Percentiles rank a stretch among this genome's conserved stretches.
Conservation (phyloP, 2,888 invertebrate species). For the Temnothorax rugatulus region DNA sequence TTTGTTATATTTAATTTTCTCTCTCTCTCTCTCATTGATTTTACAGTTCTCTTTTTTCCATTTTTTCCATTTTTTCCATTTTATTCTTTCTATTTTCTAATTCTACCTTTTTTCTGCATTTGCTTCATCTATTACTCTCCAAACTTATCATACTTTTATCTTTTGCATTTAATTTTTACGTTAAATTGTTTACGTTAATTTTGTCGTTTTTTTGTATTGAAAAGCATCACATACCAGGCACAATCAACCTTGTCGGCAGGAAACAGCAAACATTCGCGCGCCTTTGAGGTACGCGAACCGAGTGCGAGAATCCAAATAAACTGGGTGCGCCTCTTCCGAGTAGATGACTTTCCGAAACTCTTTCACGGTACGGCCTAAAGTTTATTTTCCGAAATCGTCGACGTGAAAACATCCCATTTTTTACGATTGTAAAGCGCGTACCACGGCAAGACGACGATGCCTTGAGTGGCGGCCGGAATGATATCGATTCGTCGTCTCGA, state of each 20-base stretch:
- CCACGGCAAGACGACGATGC: neutral
- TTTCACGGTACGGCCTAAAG: conserved; percentile 2
- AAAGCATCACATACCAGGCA: neutral
- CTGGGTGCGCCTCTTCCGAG: conserved; percentile 63
- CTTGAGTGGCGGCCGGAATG: conserved; percentile 1
- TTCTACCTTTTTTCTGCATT: neutral
- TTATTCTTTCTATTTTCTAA: neutral
- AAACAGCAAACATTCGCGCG: conserved; percentile 68
- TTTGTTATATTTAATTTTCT: neutral
- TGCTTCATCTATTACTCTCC: neutral
- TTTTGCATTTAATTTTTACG: neutral
- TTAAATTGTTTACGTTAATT: neutral
- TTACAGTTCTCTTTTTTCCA: neutral
- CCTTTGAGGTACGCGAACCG: conserved; percentile 58
- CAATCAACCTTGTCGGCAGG: conserved; percentile 44
- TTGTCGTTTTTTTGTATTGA: conserved; percentile 7
- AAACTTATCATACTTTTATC: neutral
- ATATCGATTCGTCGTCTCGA: conserved; percentile 32
- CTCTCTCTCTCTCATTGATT: too few relatives aligned
- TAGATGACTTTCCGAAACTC: conserved; percentile 51
- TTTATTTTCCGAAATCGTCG: conserved; percentile 65
- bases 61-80: neutral
- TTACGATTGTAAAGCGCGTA: conserved; percentile 26
- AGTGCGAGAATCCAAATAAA: conserved; percentile 74
- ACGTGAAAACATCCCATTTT: conserved; percentile 47